Conservation (phyloP, 1,140 invertebrate species). For the Physella acuta region DNA sequence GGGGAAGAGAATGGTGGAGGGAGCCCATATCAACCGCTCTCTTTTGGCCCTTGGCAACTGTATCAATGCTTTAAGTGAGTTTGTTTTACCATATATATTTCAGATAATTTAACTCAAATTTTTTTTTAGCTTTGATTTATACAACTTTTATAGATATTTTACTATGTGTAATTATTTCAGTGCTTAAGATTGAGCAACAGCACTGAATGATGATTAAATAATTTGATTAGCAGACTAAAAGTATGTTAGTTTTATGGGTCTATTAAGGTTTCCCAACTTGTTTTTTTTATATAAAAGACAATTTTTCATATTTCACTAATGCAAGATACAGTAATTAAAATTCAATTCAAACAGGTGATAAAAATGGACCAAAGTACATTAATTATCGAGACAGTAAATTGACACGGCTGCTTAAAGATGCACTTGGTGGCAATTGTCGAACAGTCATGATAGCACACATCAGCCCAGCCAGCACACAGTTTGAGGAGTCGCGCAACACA, state of each 20-base stretch:
- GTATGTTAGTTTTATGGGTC: too few species aligned
- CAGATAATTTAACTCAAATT: background rate
- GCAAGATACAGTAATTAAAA: too few species aligned
- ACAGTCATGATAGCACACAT: constrained; percentile 98
- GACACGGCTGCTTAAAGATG: constrained; percentile 90
- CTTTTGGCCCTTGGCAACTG: constrained; percentile 90
- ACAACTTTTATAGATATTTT: too few species aligned
- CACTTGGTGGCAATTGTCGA: constrained; percentile 86
- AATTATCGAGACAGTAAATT: constrained; percentile 95
- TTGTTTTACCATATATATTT: background rate
- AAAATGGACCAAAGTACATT: constrained; percentile 77
- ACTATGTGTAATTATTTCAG: background rate
- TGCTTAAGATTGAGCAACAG: background rate
- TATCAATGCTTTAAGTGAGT: constrained; percentile 81
- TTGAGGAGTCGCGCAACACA: constrained; percentile 92
- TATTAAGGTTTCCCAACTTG: too few species aligned
- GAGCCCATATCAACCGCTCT: constrained; percentile 92
- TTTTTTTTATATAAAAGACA: too few species aligned
- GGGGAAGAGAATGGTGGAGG: constrained; percentile 88
- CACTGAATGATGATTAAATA: too few species aligned
- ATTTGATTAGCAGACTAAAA: too few species aligned
- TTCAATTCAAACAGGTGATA: too few species aligned
- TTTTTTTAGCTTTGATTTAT: background rate
- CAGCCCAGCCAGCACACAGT: constrained; percentile 74
- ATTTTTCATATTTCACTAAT: too few species aligned